Evolutionary conservation across 2,797 vertebrate species (phyloP).

Genomic region (Taeniopygia guttata): DNA sequence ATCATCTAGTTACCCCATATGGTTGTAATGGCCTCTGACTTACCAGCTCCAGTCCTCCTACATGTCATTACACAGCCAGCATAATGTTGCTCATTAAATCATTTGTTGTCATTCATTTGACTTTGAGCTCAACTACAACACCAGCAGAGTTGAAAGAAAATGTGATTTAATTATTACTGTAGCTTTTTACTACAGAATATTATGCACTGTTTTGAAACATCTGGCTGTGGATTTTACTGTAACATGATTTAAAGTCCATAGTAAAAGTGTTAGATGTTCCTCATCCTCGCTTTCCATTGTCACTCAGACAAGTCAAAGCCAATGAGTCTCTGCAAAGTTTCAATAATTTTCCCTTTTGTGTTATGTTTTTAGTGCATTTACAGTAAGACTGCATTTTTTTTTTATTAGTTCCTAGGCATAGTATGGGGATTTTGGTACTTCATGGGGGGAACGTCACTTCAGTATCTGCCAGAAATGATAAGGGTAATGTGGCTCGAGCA

Average conservation of each 20-base stretch:
- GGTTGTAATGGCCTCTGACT: neutral
- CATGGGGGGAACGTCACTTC: too few relatives aligned
- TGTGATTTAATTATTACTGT: neutral
- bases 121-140: neutral
- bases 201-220: neutral
- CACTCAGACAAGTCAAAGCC: neutral
- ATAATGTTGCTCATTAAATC: neutral
- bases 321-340: neutral
- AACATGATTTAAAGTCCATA: neutral
- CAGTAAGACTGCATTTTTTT: neutral
- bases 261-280: neutral
- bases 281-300: neutral
- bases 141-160: neutral
- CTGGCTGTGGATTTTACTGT: neutral
- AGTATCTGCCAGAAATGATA: neutral
- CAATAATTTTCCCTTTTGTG: neutral
- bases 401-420: neutral
- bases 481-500: rapidly evolving
- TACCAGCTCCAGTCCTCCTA: neutral
- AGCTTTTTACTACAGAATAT: neutral
- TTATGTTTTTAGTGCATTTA: neutral
- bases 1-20: neutral
- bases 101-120: neutral
- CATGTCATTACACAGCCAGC: neutral
- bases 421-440: neutral